Base-by-base conservation (phyloP, 1,140 invertebrate genomes). In the Panonychus citri region DNA sequence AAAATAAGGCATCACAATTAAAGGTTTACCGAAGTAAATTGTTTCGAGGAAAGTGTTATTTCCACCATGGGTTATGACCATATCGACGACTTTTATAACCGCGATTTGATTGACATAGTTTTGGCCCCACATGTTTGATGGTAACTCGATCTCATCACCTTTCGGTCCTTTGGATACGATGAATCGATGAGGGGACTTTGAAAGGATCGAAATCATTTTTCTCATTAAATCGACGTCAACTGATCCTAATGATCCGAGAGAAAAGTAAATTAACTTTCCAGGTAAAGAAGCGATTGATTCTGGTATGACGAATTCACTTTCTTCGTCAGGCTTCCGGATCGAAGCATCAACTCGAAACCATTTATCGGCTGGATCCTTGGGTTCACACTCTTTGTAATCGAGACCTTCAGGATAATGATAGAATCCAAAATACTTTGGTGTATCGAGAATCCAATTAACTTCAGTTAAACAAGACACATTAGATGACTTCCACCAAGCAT, bases 11-110 rank as follows among this genome's bases (percentile, higher is more conserved):
- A 43, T 57, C 54, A 53, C 52, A 15, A 51, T 51, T 24, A 51
- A 21, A 26, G 49, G 49, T 17, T 27, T 28, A 17, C 49, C 49
- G 27, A 26, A 51, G 12, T 51, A 28, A 0, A 26, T 0, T 26
- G 49, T 27, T 51, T 51, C 49, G 13, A 27, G 12, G 10, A 51
- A 27, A 51, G 27, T 28, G 24, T 51, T 51, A 43, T 62, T 66
- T 12, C 66, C 66, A 51, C 66, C 66, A 42, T 68, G 66, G 21
- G 62, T 65, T 19, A 67, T 61, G 37, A 66, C 65, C 17, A 66
- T 28, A 59, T 61, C 58, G 25, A 59, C 43, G n/a, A 24, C 15
- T n/a, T 56, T 4, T 8, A 59, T 12, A 17, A 59, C 25, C 19
- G 19, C 21, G 12, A 39, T 59, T 37, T 59, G 58, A 28, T 48